phyloP scores from a whole-genome alignment of 2,888 invertebrate species.

The Neria commutata region DNA sequence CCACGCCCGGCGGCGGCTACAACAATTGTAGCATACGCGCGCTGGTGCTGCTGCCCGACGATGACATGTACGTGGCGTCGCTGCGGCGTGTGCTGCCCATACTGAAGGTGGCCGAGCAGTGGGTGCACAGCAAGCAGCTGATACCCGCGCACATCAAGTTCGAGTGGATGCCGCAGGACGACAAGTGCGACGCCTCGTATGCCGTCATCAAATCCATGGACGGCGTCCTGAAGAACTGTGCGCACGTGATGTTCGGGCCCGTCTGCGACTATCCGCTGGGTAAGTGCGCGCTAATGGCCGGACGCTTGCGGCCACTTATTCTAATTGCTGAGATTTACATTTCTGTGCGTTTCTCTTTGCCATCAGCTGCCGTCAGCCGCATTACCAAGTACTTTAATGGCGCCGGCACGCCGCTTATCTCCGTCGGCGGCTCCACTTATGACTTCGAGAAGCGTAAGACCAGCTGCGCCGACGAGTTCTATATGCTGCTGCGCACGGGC shows the following conservation, averaged over 20 bases:
- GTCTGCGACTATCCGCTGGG: constrained; percentile 82
- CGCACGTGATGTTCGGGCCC: constrained; percentile 81
- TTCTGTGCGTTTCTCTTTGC: not conserved
- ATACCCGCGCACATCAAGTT: constrained; percentile 68
- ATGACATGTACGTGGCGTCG: constrained; percentile 65
- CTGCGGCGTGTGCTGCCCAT: constrained; percentile 69
- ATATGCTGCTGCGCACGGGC: constrained; percentile 78
- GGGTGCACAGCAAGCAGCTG: constrained; percentile 63
- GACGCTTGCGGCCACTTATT: not conserved
- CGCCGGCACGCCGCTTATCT: constrained; percentile 76
- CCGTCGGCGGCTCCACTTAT: constrained; percentile 80
- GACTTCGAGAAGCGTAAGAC: constrained; percentile 79
- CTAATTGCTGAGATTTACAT: not conserved
- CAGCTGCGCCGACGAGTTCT: constrained; percentile 75
- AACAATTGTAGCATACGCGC: constrained; percentile 68
- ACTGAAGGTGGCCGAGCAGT: constrained; percentile 68
- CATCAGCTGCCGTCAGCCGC: constrained; percentile 78
- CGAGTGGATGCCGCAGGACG: constrained; percentile 71
- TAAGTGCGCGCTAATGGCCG: constrained; percentile 61
- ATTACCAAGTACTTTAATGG: constrained; percentile 78
- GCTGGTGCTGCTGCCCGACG: constrained; percentile 70
- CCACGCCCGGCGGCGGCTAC: not conserved
- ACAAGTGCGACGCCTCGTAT: constrained; percentile 75
- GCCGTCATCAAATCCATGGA: constrained; percentile 76
- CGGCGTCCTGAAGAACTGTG: constrained; percentile 72